phyloP scores from a whole-genome alignment of 2,888 invertebrate species.

The Drosophila melanosoma region DNA sequence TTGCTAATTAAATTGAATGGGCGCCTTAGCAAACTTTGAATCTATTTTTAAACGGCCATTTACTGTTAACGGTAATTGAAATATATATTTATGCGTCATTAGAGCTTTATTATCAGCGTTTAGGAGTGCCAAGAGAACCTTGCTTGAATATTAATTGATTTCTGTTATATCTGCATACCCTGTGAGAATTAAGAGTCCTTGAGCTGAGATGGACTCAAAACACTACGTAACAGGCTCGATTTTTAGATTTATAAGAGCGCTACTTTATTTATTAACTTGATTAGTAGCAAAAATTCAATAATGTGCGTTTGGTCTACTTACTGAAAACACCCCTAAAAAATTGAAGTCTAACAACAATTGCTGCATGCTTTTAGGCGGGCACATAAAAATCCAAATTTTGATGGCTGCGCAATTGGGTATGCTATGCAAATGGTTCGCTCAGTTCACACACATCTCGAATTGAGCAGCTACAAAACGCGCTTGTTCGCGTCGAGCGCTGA shows the following conservation, averaged over 20 bases:
- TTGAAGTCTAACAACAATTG: not conserved
- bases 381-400: slow-evolving; percentile 5
- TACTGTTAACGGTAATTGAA: slow-evolving; percentile 28
- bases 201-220: not conserved
- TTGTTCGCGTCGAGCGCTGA: not conserved
- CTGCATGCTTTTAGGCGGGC: slow-evolving; percentile 36
- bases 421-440: slow-evolving; percentile 29
- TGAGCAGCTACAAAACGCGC: slow-evolving; percentile 8
- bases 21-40: not conserved
- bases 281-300: not conserved
- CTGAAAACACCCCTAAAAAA: not conserved
- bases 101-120: not conserved
- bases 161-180: not conserved
- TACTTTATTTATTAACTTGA: not conserved
- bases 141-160: not conserved
- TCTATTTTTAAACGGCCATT: slow-evolving; percentile 22
- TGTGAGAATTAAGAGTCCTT: not conserved
- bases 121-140: not conserved
- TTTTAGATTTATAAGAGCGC: not conserved
- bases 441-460: not conserved
- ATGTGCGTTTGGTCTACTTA: not conserved
- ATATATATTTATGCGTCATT: slow-evolving; percentile 13
- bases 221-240: not conserved
- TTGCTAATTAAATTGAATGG: slow-evolving; percentile 51
- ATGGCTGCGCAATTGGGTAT: slow-evolving; percentile 33